phyloP scores from a whole-genome alignment of 1,140 invertebrate species.

The Mylabris phalerata region DNA sequence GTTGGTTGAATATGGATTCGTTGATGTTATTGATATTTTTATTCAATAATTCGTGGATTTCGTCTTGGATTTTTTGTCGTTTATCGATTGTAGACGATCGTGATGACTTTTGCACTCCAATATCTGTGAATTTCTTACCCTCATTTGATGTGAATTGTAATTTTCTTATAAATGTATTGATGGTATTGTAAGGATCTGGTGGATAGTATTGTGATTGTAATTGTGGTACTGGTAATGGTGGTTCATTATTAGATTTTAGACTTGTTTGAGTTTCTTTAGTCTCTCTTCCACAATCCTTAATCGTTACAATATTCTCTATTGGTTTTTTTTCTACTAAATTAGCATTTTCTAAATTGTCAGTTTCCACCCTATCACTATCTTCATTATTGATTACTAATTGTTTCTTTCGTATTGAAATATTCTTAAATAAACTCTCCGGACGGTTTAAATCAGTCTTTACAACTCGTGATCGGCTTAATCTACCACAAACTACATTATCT shows the following conservation, averaged over 20 bases:
- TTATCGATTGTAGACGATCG: neutral
- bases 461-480: no score
- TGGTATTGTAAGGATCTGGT: conserved; percentile 38
- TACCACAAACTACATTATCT: no score
- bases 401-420: no score
- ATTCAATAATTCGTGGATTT: conserved; percentile 4
- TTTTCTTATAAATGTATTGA: conserved; percentile 38
- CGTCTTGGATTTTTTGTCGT: neutral
- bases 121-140: conserved; percentile 22
- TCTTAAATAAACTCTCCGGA: no score
- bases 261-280: conserved; percentile 23
- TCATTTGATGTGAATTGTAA: conserved; percentile 28
- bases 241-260: neutral
- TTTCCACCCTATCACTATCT: no score
- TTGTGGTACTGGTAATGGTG: no score
- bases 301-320: neutral
- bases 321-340: neutral
- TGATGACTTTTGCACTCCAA: conserved; percentile 30
- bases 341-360: no score
- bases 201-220: neutral
- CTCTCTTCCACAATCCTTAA: conserved; percentile 5
- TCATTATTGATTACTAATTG: no score
- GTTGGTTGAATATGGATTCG: no score
- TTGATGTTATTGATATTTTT: neutral
- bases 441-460: no score